These are phyloP conservation scores for Tetheella fluctuosa DNA, from an alignment of 2,888 invertebrate species.

Conservation along the genomic window DNA sequence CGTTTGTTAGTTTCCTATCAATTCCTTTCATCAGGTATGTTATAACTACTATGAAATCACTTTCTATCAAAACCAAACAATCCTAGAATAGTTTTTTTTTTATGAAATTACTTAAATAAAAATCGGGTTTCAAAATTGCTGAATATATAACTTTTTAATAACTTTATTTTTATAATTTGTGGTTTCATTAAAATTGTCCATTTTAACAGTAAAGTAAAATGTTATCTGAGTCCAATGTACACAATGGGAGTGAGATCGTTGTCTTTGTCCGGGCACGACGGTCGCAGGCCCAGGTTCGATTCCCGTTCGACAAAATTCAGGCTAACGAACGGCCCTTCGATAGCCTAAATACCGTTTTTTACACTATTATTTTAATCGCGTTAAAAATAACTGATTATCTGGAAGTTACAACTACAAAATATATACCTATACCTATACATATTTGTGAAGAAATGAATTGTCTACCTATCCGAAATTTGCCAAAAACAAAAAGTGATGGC, in stretches of 20 bases:
- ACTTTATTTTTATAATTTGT: conserved; percentile 16
- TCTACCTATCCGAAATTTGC: too few species aligned
- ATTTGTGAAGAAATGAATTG: too few species aligned
- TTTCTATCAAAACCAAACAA: too few species aligned
- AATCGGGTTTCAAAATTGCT: conserved; percentile 18
- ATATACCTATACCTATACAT: too few species aligned
- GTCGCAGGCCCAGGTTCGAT: conserved; percentile 64
- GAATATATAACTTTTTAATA: conserved; percentile 8
- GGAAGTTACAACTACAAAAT: neutral
- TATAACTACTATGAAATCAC: too few species aligned
- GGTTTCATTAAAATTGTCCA: conserved; percentile 63
- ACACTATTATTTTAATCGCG: conserved; percentile 39
- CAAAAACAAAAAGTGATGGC: too few species aligned
- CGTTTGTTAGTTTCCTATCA: too few species aligned
- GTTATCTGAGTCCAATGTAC: conserved; percentile 68
- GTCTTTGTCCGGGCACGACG: conserved; percentile 65
- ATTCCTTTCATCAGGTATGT: too few species aligned
- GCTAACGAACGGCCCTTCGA: conserved; percentile 68
- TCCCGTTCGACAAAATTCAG: conserved; percentile 74
- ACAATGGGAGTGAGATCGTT: conserved; percentile 78
- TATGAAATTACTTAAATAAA: neutral
- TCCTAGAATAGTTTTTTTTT: too few species aligned
- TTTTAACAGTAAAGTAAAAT: conserved; percentile 62
- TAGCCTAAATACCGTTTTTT: conserved; percentile 60
- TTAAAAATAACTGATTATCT: neutral